Percentiles rank a stretch among this genome's conserved stretches.
Evolutionary conservation across 1,140 invertebrate species (phyloP).

Genomic region (Euura lappo): DNA sequence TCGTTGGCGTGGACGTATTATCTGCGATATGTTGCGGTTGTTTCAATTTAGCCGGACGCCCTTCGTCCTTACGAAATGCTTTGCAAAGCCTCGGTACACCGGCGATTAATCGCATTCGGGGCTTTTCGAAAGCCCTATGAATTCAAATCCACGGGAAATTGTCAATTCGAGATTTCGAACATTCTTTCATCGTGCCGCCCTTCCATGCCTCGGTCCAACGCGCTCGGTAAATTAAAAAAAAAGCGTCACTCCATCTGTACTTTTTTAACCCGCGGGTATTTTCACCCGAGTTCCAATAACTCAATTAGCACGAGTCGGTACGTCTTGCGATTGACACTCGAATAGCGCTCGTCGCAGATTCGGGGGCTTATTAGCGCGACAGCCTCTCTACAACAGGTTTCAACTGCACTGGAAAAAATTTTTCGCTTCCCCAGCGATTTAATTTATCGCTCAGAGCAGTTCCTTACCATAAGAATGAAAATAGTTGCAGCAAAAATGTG

Average conservation of each 20-base stretch:
- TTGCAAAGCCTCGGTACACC: background rate
- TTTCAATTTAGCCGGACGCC: constrained; percentile 8
- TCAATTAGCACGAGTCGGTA: background rate
- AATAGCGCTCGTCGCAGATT: background rate
- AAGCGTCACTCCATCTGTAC: background rate
- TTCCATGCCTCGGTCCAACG: no score
- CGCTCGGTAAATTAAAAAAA: background rate
- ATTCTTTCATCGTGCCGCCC: background rate
- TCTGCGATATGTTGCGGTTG: constrained; percentile 13
- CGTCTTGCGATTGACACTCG: background rate
- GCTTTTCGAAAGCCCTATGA: background rate
- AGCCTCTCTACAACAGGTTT: background rate
- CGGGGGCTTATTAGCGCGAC: background rate
- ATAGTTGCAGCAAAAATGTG: no score
- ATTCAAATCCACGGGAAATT: background rate
- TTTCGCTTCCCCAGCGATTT: no score
- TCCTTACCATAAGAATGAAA: no score
- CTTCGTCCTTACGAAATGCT: background rate
- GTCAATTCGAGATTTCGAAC: no score
- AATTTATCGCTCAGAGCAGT: no score
- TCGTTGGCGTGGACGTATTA: constrained; percentile 1
- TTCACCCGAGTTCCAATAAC: background rate
- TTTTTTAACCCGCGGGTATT: background rate
- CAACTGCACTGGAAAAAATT: no score
- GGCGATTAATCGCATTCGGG: background rate